Evolutionary conservation across 2,888 invertebrate species (phyloP).

Genomic region (Melanophora roralis): DNA sequence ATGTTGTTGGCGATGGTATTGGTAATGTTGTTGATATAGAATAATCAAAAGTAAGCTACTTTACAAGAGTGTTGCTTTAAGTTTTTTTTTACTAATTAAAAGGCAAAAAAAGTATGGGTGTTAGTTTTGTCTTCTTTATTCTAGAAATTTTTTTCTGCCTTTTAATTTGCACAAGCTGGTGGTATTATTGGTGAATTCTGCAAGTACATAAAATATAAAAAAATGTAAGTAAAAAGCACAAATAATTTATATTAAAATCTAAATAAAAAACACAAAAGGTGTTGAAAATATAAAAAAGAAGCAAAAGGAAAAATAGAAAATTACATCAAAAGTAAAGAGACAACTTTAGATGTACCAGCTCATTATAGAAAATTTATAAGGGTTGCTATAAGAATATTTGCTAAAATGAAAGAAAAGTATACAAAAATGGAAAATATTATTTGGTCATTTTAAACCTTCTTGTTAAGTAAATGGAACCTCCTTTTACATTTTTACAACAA

Average conservation of each 20-base stretch:
- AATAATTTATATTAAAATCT: slow-evolving; percentile 45
- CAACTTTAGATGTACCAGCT: no score
- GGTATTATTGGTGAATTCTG: slow-evolving; percentile 40
- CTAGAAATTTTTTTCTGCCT: not conserved
- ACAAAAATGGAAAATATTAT: not conserved
- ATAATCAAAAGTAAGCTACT: slow-evolving; percentile 24
- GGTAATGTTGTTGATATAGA: slow-evolving; percentile 6
- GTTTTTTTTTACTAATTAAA: not conserved
- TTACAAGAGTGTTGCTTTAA: not conserved
- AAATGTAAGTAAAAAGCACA: slow-evolving; percentile 18
- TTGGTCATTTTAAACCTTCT: not conserved
- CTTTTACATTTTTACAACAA: no score
- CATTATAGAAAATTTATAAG: no score
- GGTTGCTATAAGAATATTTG: slow-evolving; percentile 32
- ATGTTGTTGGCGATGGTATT: slow-evolving; percentile 1
- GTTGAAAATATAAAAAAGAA: not conserved
- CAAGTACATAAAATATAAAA: slow-evolving; percentile 22
- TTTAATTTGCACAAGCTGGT: slow-evolving; percentile 27
- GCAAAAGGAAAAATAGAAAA: not conserved
- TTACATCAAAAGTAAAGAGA: slow-evolving; percentile 14
- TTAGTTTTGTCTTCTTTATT: not conserved
- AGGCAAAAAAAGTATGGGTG: slow-evolving; percentile 12
- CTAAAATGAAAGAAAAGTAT: not conserved
- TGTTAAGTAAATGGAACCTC: no score
- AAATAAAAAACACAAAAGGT: slow-evolving; percentile 39